Base-by-base conservation (phyloP, 2,113 vertebrate species). In the Neoarius graeffei region DNA sequence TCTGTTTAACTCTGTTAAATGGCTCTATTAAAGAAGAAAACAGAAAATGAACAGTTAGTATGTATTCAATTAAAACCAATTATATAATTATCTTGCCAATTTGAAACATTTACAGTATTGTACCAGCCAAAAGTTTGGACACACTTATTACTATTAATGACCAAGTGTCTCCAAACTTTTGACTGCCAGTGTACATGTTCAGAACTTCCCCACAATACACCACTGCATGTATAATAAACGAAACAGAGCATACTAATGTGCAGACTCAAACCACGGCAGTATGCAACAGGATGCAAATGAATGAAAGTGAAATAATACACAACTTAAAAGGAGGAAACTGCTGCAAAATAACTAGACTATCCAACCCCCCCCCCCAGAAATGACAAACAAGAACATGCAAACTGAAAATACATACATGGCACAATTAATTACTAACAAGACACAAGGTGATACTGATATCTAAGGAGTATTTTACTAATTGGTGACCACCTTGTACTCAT, bases 21-120 rank as follows among this genome's bases (percentile, higher is more conserved):
- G 98, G 97, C 91, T 99, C 98, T 99, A 91, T 25, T 60, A 91
- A 52, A 89, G 57, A 85, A 54, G 81, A 81, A 81, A 7, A 88
- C 11, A 85, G 13, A 86, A 42, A 66, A 79, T 62, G 8, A n/a
- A 15, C 56, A 71, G 20, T 56, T n/a, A 10, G n/a, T 54, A 42
- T 2, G 30, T 20, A n/a, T 14, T 77, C 5, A 6, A n/a, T 54
- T 54, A 5, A 27, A 54, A 54, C 10, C n/a, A 56, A 27, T 56
- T 4, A 71, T 48, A 15, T 76, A 25, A 54, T 56, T 7, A 27
- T 79, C 5, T 54, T 56, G 50, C 2, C 54, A 13, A 56, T 79
- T 54, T 52, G 73, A 76, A 56, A 56, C 11, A n/a, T 14, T 42
- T 42, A 42, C 42, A 4, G 42, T 42, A 42, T 42, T 42, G 42